Percentiles rank a stretch among this genome's conserved stretches.
These are phyloP conservation scores for Emmelina monodactyla DNA, from an alignment of 2,888 invertebrate genomes.

Conservation along the genomic window DNA sequence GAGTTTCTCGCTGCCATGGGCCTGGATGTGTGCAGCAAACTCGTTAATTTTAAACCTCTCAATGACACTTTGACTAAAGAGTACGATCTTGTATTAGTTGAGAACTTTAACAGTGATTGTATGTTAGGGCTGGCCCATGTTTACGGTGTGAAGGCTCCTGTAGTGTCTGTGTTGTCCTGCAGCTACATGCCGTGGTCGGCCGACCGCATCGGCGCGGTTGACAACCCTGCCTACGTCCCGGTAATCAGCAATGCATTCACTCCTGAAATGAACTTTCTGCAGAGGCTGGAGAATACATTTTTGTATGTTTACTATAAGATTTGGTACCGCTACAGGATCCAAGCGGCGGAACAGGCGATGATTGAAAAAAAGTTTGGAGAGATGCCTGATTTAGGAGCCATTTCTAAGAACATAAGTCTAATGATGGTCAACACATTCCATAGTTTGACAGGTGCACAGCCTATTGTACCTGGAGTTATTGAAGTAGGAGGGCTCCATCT, in stretches of 20 bases:
- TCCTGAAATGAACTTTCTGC: constrained; percentile 52
- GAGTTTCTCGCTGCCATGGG: constrained; percentile 34
- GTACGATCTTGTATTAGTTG: constrained; percentile 71
- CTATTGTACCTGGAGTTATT: constrained; percentile 63
- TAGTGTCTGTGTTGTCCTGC: constrained; percentile 64
- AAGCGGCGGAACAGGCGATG: constrained; percentile 36
- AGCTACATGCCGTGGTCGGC: constrained; percentile 65
- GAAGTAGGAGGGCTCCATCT: constrained; percentile 72
- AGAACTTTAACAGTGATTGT: constrained; percentile 72
- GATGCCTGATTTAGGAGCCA: constrained; percentile 55
- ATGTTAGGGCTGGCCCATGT: constrained; percentile 67
- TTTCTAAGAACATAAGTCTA: constrained; percentile 59
- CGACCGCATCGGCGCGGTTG: constrained; percentile 44
- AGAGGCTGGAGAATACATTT: constrained; percentile 49
- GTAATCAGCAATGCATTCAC: constrained; percentile 55
- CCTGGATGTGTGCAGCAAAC: constrained; percentile 35
- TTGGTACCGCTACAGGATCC: constrained; percentile 37
- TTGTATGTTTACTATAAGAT: constrained; percentile 29
- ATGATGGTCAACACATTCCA: constrained; percentile 70
- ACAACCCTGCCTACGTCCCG: constrained; percentile 63
- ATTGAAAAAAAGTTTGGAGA: constrained; percentile 52
- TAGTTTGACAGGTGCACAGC: constrained; percentile 63
- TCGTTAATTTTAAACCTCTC: constrained; percentile 40
- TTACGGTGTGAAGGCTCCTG: constrained; percentile 58
- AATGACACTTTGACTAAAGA: constrained; percentile 36